phyloP scores from a whole-genome alignment of 2,113 vertebrate species.

The Danionella cerebrum region DNA sequence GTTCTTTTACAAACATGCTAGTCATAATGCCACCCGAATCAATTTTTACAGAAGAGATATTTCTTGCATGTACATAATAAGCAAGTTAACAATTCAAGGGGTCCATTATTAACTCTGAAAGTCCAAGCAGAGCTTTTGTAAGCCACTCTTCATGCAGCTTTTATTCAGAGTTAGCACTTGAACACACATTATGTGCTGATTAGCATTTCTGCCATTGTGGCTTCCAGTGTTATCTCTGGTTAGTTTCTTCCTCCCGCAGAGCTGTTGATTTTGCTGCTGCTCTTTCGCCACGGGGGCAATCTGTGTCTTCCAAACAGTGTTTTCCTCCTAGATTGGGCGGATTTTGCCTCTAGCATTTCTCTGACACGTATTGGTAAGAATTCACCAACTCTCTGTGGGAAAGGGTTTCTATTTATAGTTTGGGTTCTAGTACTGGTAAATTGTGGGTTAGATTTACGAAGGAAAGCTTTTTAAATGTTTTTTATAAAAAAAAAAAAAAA shows the following conservation, averaged over 20 bases:
- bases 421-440: neutral
- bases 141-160: neutral
- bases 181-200: neutral
- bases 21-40: neutral
- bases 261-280: neutral
- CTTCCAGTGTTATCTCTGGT: slow-evolving; percentile 11
- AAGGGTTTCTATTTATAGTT: neutral
- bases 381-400: neutral
- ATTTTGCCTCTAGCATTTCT: neutral
- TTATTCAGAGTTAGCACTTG: neutral
- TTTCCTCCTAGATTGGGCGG: neutral
- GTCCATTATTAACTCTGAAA: too few relatives aligned
- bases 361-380: neutral
- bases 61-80: neutral
- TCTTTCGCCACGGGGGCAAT: slow-evolving; percentile 4
- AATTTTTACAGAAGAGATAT: neutral
- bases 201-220: neutral
- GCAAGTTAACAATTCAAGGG: too few relatives aligned
- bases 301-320: neutral
- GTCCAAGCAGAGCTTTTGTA: neutral
- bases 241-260: neutral
- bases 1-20: neutral
- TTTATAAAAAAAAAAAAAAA: too few relatives aligned
- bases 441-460: too few relatives aligned
- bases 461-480: too few relatives aligned